Evolutionary conservation across 2,113 vertebrate genomes (phyloP).

Genomic region (Pseudorhombus dupliciocellatus): DNA sequence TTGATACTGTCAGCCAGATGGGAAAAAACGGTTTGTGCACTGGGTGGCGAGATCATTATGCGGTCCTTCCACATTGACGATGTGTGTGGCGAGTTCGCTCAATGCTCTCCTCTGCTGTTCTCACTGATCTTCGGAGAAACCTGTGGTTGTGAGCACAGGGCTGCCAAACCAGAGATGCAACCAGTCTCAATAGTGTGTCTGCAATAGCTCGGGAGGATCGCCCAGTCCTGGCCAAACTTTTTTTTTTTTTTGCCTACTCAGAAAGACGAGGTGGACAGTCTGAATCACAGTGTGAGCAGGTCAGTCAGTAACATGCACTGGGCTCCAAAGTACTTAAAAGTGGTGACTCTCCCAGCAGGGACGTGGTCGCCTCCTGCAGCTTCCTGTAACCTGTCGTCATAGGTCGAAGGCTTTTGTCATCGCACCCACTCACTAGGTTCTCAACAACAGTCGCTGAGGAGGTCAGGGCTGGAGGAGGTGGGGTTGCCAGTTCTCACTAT

Average conservation of each 20-base stretch:
- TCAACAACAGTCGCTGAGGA: conserved; percentile 15
- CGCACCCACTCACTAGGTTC: conserved; percentile 9
- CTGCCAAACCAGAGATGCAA: conserved; percentile 27
- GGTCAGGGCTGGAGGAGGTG: background rate
- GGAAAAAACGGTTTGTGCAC: conserved; percentile 47
- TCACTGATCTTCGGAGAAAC: conserved; percentile 13
- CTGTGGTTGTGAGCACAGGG: conserved; percentile 8
- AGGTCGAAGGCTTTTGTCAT: conserved; percentile 31
- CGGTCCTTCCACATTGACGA: conserved; percentile 33
- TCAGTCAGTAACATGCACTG: conserved; percentile 11
- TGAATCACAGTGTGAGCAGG: background rate
- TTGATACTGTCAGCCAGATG: conserved; percentile 50
- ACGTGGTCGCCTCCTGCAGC: conserved; percentile 24
- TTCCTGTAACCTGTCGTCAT: conserved; percentile 27
- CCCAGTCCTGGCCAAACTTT: background rate
- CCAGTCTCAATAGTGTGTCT: background rate
- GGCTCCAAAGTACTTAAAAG: background rate
- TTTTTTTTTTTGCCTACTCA: background rate
- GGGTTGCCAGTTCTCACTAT: conserved; percentile 12
- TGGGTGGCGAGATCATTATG: conserved; percentile 49
- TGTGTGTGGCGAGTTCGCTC: conserved; percentile 28
- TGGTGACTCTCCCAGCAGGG: conserved; percentile 28
- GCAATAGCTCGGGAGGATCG: background rate
- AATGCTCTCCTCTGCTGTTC: conserved; percentile 21
- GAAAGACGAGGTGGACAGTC: background rate